Percentiles rank a stretch among this genome's conserved stretches.
Conservation (phyloP, 2,797 vertebrate genomes). For the Ambastaia sidthimunki region DNA sequence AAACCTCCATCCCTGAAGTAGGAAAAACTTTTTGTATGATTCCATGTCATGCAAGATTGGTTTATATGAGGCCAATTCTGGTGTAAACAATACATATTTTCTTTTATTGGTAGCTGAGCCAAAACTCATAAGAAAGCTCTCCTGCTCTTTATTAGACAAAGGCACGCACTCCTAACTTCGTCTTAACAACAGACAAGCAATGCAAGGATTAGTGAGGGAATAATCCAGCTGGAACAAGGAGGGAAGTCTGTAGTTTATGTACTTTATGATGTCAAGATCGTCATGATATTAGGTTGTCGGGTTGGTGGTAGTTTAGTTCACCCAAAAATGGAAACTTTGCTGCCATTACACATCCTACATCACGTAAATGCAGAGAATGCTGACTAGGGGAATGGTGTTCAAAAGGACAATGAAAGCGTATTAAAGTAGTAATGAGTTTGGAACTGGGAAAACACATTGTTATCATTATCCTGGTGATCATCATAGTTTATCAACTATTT, state of each 20-base stretch:
- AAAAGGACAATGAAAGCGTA: too few species aligned
- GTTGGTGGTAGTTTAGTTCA: neutral
- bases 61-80: slow-evolving; percentile 64
- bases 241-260: slow-evolving; percentile 20
- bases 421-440: too few species aligned
- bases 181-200: slow-evolving; percentile 42
- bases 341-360: neutral
- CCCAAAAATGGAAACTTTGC: neutral
- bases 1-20: slow-evolving; percentile 40
- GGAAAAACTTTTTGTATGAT: slow-evolving; percentile 59
- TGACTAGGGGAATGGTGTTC: too few species aligned
- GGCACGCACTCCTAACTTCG: slow-evolving; percentile 62
- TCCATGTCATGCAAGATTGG: slow-evolving; percentile 63
- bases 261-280: neutral
- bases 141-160: slow-evolving; percentile 64
- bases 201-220: slow-evolving; percentile 51
- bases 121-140: slow-evolving; percentile 66
- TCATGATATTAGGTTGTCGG: neutral
- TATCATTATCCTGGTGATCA: too few species aligned
- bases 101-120: slow-evolving; percentile 62
- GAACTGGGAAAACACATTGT: too few species aligned
- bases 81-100: slow-evolving; percentile 65
- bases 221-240: slow-evolving; percentile 31
- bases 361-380: too few species aligned
- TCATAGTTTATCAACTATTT: too few species aligned